Base-by-base conservation (phyloP, 2,888 invertebrate genomes). In the Pyrocoelia pectoralis region DNA sequence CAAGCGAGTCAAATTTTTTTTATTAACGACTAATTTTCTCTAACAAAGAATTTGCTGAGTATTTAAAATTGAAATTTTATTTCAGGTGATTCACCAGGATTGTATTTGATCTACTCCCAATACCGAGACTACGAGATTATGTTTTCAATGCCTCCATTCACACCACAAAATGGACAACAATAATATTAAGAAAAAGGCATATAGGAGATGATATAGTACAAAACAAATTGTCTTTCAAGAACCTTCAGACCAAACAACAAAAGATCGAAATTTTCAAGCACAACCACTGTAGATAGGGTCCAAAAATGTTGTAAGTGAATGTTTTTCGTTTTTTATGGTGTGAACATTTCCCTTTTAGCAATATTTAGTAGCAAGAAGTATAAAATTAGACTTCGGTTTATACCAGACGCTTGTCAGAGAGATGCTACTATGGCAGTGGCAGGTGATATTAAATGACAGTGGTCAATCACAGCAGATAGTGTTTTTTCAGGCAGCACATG, bases 181-280 rank as follows among this genome's bases (percentile, higher is more conserved):
- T 84, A n/a, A n/a, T 98, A 72, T 84, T 97, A 72, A 86, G 98
- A 68, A 98, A 98, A 81, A 88, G 98, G 18, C 97, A 98, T 82
- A 97, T 98, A 76, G 98, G 98, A 72, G 98, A 98, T 80, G 97
- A 98, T 83, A 97, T 98, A 78, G 97, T 98, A n/a, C n/a, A n/a
- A n/a, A n/a, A 55, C 98, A 97, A 10, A 93, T 98, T 73, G 93
- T 98, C 62, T 98, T 98, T 84, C 92, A 87, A 80, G 94, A 95
- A 81, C 94, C 95, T 98, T 98, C 82, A 95, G 95, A 60, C 97
- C 98, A 55, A 90, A 93, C 76, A 92, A 94, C 75, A 96, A 98
- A 73, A 89, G 97, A 60, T 97, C 88, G 68, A 95, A 95, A 82
- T 91, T 91, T 81, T 88, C 91, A 2, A 91, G 93, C 10, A 88